These are phyloP conservation scores for Pelagia noctiluca DNA, from an alignment of 30 jellyfish, hydroid and myxozoan genomes.

Conservation along the genomic window DNA sequence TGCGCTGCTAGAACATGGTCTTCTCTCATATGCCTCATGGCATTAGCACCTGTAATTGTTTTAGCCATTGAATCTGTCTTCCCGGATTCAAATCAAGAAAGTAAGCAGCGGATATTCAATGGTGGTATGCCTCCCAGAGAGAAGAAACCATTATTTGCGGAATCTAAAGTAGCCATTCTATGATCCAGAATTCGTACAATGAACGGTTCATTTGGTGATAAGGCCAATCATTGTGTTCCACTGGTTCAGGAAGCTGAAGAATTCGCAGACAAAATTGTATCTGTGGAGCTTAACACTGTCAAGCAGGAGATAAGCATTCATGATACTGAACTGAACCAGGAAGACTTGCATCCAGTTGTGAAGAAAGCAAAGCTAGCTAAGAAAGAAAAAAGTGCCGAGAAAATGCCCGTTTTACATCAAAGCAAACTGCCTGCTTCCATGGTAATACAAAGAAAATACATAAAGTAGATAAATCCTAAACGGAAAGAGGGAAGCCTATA, in stretches of 20 bases:
- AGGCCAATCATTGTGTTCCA: constrained; percentile 3
- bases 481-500: no score
- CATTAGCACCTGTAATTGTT: background rate
- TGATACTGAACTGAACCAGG: no score
- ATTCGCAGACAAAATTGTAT: background rate
- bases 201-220: background rate
- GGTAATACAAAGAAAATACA: no score
- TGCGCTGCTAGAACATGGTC: background rate
- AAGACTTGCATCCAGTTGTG: no score
- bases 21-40: background rate
- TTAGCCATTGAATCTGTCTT: background rate
- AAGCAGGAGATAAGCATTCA: no score
- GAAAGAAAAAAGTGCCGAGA: no score
- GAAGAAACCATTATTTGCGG: no score
- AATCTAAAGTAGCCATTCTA: background rate
- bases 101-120: constrained; percentile 10
- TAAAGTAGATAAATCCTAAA: no score
- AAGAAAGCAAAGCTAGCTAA: no score
- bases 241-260: constrained; percentile 6
- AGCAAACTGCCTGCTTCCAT: no score
- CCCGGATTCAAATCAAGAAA: background rate
- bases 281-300: no score
- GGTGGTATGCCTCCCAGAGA: constrained; percentile 12
- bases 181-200: constrained; percentile 7
- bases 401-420: no score